Conservation (phyloP, 2,888 invertebrate genomes). For the Antheraea yamamai region DNA sequence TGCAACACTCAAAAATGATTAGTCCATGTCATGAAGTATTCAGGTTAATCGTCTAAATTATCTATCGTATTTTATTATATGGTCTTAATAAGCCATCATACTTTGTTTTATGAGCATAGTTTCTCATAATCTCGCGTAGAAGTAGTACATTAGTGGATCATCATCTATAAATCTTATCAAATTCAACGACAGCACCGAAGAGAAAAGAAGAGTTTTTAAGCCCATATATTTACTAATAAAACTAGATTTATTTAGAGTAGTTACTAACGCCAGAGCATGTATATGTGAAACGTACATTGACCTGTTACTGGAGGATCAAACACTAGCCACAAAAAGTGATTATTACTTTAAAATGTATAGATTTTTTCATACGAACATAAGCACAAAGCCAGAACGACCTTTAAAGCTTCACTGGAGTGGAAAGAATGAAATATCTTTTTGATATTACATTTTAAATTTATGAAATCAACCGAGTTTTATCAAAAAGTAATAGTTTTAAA, state of each 20-base stretch:
- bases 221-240: neutral
- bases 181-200: neutral
- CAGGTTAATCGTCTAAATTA: too few species aligned
- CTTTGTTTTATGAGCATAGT: neutral
- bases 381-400: neutral
- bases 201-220: neutral
- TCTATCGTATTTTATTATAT: neutral
- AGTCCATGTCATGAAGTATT: too few species aligned
- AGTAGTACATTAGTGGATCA: neutral
- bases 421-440: neutral
- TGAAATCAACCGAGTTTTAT: neutral
- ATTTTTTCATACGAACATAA: neutral
- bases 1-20: too few species aligned
- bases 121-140: neutral
- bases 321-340: neutral
- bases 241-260: neutral
- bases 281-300: neutral
- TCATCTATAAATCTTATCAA: neutral
- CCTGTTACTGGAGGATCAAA: neutral
- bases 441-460: neutral
- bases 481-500: neutral
- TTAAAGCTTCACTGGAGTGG: neutral
- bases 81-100: neutral
- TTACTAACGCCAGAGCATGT: neutral
- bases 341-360: constrained; percentile 2